Base-by-base conservation (phyloP, 1,140 invertebrate species). In the Monochamus saltuarius region DNA sequence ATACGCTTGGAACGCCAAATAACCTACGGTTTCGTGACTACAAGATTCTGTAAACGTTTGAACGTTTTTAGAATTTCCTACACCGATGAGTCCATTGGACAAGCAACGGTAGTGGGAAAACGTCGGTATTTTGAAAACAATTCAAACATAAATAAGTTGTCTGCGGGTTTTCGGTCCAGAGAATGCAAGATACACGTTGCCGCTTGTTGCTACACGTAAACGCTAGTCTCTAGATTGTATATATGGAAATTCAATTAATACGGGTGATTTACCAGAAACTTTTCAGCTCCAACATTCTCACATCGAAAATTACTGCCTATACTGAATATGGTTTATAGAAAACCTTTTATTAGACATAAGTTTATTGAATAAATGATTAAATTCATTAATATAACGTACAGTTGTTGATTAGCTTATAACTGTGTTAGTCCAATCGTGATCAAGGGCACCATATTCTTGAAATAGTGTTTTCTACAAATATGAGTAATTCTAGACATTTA, bases 91-190 rank as follows among this genome's bases (percentile, higher is more conserved):
- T 51, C 67, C 62, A 60, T 67, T 71, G 62, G 56, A 65, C 56
- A 59, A 69, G 53, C 52, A 64, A 69, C 65, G 56, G 67, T 67
- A 71, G 68, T 68, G 68, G 68, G 68, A 72, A 74, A 72, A 67
- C 59, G 72, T 71, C 74, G 73, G 74, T 69, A 75, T 76, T 75
- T 75, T 69, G 74, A 74, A 76, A 76, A 76, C 74, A 76, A 76
- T 76, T 67, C 73, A 69, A 74, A 75, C 74, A 76, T 76, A 76
- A 76, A 76, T 75, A 76, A 76, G 74, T 75, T 75, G 74, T 76
- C 74, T 75, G 65, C 73, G 61, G 68, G 64, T 69, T 72, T 70
- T 69, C 62, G 65, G 67, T 65, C 63, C 59, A 16, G 61, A 65
- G 70, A 72, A 72, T 72, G 68, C 66, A 64, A 68, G 64, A 68